Percentiles rank a stretch among this genome's conserved stretches.
phyloP scores from a whole-genome alignment of 1,140 invertebrate species.

The Drosophila insularis region DNA sequence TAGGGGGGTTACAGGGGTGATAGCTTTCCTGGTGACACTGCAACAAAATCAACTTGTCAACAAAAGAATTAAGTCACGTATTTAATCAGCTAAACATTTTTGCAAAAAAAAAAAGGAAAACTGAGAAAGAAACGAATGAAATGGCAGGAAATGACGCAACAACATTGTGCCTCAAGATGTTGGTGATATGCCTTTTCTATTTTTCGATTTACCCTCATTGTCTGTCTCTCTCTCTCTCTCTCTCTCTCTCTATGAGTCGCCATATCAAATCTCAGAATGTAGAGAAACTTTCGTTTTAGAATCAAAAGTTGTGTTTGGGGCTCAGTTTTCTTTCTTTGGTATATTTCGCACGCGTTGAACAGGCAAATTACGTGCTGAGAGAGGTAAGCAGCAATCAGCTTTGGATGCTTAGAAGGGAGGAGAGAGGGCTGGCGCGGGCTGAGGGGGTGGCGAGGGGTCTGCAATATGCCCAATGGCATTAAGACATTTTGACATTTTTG shows the following conservation, averaged over 20 bases:
- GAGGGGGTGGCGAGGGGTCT: slow-evolving; percentile 15
- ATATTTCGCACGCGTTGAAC: slow-evolving; percentile 66
- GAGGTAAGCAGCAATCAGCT: slow-evolving; percentile 2
- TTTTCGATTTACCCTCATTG: background rate
- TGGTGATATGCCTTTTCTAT: slow-evolving; percentile 6
- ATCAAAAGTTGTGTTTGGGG: slow-evolving; percentile 24
- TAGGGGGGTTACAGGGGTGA: no score
- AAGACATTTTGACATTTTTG: slow-evolving; percentile 78
- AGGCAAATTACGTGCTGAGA: slow-evolving; percentile 73
- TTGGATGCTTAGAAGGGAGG: background rate
- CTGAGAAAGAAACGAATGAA: background rate
- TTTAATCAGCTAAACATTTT: slow-evolving; percentile 21
- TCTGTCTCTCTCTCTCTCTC: background rate
- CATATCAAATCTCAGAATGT: slow-evolving; percentile 11
- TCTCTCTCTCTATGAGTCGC: background rate
- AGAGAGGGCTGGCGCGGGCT: background rate
- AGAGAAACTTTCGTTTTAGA: slow-evolving; percentile 25
- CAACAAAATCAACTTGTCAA: slow-evolving; percentile 59
- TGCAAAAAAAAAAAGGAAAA: slow-evolving; percentile 19
- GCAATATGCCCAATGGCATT: slow-evolving; percentile 69
- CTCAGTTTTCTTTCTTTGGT: slow-evolving; percentile 24
- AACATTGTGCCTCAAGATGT: slow-evolving; percentile 9
- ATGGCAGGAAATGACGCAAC: slow-evolving; percentile 1
- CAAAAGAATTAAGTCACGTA: slow-evolving; percentile 74
- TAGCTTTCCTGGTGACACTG: slow-evolving; percentile 20